phyloP scores from a whole-genome alignment of 2,888 invertebrate genomes.

The Imbricaverruca yamaguchii region DNA sequence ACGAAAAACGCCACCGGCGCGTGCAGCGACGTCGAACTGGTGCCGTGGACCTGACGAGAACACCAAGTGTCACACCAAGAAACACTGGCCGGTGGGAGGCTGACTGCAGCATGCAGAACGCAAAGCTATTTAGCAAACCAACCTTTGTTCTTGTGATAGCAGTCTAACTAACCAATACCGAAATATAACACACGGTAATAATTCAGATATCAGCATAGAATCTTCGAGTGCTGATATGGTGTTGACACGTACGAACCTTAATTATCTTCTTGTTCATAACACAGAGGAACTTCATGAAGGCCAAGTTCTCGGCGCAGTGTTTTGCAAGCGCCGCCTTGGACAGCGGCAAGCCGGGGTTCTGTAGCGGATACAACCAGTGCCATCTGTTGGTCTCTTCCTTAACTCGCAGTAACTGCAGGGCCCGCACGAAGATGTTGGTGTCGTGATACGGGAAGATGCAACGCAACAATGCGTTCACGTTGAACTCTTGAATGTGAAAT shows the following conservation, averaged over 20 bases:
- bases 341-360: slow-evolving; percentile 65
- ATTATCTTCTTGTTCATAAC: slow-evolving; percentile 52
- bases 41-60: slow-evolving; percentile 45
- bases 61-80: too few relatives aligned
- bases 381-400: slow-evolving; percentile 55
- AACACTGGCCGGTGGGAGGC: too few relatives aligned
- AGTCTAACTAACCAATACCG: too few relatives aligned
- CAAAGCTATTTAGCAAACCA: too few relatives aligned
- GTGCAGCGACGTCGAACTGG: slow-evolving; percentile 54
- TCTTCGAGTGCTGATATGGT: too few relatives aligned
- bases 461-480: slow-evolving; percentile 68
- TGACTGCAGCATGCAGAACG: too few relatives aligned
- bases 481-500: slow-evolving; percentile 81
- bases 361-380: slow-evolving; percentile 65
- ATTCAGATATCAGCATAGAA: too few relatives aligned
- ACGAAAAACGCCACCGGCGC: slow-evolving; percentile 74
- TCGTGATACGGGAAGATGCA: slow-evolving; percentile 88
- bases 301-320: slow-evolving; percentile 57
- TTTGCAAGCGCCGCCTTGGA: slow-evolving; percentile 63
- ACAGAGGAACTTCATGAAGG: slow-evolving; percentile 57
- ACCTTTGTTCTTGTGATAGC: too few relatives aligned
- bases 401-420: slow-evolving; percentile 66
- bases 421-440: slow-evolving; percentile 72
- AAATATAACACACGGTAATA: too few relatives aligned
- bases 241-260: slow-evolving; percentile 39